Evolutionary conservation across 2,113 vertebrate genomes (phyloP).

Genomic region (Lucifuga dentata): DNA sequence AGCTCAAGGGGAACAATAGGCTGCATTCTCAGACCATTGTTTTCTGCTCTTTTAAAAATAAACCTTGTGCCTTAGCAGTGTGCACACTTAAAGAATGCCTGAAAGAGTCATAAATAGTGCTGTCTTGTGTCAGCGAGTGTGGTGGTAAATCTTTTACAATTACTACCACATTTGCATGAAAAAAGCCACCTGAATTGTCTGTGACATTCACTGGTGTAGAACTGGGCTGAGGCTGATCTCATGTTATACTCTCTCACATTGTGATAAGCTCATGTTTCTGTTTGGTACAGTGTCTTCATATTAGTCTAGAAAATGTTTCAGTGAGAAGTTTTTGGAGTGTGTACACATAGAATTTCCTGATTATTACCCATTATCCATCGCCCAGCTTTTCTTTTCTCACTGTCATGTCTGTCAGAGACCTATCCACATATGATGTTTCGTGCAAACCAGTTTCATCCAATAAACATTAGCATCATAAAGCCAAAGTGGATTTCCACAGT

Average conservation of each 20-base stretch:
- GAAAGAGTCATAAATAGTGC: constrained; percentile 2
- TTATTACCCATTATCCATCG: not conserved
- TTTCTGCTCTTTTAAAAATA: not conserved
- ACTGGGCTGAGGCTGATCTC: too few relatives aligned
- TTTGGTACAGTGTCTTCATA: not conserved
- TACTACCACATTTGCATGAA: too few relatives aligned
- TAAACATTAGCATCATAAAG: too few relatives aligned
- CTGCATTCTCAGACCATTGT: constrained; percentile 5
- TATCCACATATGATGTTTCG: too few relatives aligned
- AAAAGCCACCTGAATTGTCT: too few relatives aligned
- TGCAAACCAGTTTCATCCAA: too few relatives aligned
- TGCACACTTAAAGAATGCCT: not conserved
- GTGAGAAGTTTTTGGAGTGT: not conserved
- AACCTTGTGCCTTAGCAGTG: constrained; percentile 5
- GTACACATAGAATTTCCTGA: not conserved
- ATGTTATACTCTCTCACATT: not conserved
- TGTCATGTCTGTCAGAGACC: too few relatives aligned
- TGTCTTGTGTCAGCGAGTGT: too few relatives aligned
- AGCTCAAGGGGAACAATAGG: not conserved
- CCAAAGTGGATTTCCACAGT: too few relatives aligned
- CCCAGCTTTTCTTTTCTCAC: not conserved
- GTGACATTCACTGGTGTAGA: too few relatives aligned
- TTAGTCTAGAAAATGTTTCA: not conserved
- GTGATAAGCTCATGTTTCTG: not conserved
- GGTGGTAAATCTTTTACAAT: too few relatives aligned